Percentiles rank a stretch among this genome's conserved stretches.
Evolutionary conservation across 2,888 invertebrate species (phyloP).

Genomic region (Lasius fuliginosus): DNA sequence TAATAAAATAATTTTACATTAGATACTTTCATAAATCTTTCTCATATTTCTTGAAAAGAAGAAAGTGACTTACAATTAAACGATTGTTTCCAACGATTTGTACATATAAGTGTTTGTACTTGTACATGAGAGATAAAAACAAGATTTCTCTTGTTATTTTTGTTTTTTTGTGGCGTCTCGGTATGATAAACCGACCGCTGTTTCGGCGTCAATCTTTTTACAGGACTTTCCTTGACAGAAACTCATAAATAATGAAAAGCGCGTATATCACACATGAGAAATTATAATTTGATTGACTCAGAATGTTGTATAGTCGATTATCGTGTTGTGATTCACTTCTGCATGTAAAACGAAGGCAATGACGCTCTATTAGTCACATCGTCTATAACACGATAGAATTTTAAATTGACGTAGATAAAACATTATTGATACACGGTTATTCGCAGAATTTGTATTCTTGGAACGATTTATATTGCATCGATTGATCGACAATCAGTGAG

Average conservation of each 20-base stretch:
- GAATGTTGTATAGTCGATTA: conserved; percentile 61
- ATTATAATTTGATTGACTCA: conserved; percentile 62
- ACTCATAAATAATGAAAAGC: conserved; percentile 59
- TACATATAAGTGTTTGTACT: not conserved
- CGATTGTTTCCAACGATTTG: not conserved
- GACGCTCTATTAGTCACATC: conserved; percentile 73
- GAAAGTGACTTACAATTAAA: not conserved
- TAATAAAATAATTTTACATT: not conserved
- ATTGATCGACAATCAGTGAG: not conserved
- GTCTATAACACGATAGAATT: conserved; percentile 66
- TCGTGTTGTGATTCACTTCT: conserved; percentile 73
- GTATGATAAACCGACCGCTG: not conserved
- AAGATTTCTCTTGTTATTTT: not conserved
- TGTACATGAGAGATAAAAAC: not conserved
- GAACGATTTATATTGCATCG: not conserved
- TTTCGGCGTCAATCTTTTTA: not conserved
- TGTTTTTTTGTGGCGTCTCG: not conserved
- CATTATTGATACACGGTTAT: conserved; percentile 4
- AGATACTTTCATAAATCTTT: not conserved
- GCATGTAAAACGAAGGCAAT: conserved; percentile 68
- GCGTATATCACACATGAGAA: conserved; percentile 56
- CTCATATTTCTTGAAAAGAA: not conserved
- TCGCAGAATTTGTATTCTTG: conserved; percentile 1
- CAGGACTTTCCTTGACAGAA: conserved; percentile 1
- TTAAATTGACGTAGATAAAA: conserved; percentile 59